phyloP scores from a whole-genome alignment of 37 sponge, comb jelly and placozoan genomes.

The Hexactinellida sp. region DNA sequence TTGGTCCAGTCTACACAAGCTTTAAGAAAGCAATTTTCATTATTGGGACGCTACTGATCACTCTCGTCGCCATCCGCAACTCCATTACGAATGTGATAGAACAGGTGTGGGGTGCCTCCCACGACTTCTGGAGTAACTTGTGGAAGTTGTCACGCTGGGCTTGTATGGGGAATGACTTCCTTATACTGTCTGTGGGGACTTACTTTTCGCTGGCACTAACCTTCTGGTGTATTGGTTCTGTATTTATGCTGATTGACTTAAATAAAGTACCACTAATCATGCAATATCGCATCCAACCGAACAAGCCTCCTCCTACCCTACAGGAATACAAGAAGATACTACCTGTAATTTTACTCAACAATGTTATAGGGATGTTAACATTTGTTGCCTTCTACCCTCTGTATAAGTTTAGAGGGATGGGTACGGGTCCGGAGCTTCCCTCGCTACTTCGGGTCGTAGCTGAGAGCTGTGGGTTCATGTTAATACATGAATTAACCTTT shows the following conservation, averaged over 20 bases:
- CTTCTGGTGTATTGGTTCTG: not conserved
- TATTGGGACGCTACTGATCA: conserved; percentile 35
- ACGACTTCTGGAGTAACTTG: not conserved
- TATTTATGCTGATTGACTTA: not conserved
- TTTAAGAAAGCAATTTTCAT: conserved; percentile 48
- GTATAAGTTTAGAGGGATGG: not conserved
- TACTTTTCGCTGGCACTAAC: not conserved
- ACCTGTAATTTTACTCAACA: not conserved
- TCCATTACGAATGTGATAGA: conserved; percentile 27
- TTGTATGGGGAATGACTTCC: not conserved
- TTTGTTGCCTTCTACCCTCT: not conserved
- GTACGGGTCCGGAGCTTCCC: not conserved
- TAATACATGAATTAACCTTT: not conserved
- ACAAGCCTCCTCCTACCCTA: not conserved
- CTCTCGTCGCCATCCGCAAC: conserved; percentile 60
- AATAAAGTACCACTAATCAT: not conserved
- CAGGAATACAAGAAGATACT: not conserved
- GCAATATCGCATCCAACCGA: not conserved
- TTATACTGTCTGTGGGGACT: not conserved
- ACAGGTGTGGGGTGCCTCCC: not conserved
- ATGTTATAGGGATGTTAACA: not conserved
- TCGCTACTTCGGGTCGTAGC: not conserved
- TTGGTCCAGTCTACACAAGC: conserved; percentile 26
- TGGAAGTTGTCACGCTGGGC: not conserved
- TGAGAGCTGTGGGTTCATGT: not conserved